A percentile compares a stretch with the other conserved stretches of the same genome.
phyloP scores from a whole-genome alignment of 2,113 vertebrate species.

The Cepphus grylle region DNA sequence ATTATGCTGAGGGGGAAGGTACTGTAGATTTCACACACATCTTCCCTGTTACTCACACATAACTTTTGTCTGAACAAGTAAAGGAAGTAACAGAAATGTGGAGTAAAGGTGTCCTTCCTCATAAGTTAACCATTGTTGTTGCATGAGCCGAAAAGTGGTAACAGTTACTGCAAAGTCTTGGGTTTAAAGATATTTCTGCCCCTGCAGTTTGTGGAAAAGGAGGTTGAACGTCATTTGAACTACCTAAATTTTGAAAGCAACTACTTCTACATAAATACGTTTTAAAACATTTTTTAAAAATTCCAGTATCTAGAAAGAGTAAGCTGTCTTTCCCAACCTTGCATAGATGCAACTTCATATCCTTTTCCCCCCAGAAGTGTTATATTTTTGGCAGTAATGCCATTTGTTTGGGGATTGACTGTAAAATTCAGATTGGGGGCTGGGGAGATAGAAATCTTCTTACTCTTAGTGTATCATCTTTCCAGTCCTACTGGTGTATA shows the following conservation, averaged over 20 bases:
- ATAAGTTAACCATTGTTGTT: neutral
- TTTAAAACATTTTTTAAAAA: neutral
- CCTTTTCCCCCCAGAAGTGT: neutral
- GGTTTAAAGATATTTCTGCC: neutral
- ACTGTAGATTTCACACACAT: neutral
- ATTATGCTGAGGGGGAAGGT: neutral
- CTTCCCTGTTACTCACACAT: neutral
- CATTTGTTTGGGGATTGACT: neutral
- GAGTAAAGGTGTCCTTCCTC: neutral
- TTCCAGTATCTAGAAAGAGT: neutral
- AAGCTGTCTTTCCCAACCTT: neutral
- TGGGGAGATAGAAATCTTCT: fast-evolving
- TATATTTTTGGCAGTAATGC: neutral
- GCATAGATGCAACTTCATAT: neutral
- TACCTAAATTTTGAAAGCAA: neutral
- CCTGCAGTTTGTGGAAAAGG: neutral
- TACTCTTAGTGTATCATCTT: neutral
- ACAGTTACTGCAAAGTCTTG: neutral
- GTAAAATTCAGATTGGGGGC: neutral
- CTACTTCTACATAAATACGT: neutral
- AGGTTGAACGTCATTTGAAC: neutral
- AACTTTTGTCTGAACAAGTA: neutral
- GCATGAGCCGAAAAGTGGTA: neutral
- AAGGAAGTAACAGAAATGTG: neutral
- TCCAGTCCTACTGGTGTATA: neutral